A percentile compares a stretch with the other conserved stretches of the same genome.
phyloP scores from a whole-genome alignment of 2,888 invertebrate species.

The Drosophila bunnanda region DNA sequence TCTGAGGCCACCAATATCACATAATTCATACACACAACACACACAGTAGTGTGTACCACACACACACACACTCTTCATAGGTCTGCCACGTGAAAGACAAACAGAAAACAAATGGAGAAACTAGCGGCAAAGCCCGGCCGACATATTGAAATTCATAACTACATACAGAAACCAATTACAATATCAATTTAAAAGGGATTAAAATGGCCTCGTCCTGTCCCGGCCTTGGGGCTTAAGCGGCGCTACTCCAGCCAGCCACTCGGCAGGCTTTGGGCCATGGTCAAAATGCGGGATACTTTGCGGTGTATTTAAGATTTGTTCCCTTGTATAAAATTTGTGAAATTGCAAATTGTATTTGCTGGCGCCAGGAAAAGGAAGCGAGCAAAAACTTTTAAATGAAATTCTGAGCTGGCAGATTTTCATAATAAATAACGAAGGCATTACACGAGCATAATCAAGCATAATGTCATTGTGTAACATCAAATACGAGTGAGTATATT shows the following conservation, averaged over 20 bases:
- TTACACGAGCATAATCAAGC: slow-evolving; percentile 58
- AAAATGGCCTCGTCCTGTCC: slow-evolving; percentile 54
- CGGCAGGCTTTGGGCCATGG: slow-evolving; percentile 22
- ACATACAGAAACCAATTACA: slow-evolving; percentile 76
- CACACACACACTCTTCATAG: background rate
- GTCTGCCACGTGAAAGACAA: slow-evolving; percentile 24
- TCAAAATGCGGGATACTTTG: slow-evolving; percentile 31
- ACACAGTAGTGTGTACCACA: background rate
- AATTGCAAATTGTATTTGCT: slow-evolving; percentile 69
- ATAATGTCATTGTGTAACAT: slow-evolving; percentile 67
- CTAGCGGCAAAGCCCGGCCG: slow-evolving; percentile 34
- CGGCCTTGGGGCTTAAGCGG: slow-evolving; percentile 48
- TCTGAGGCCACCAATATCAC: slow-evolving; percentile 26
- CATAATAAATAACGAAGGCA: slow-evolving; percentile 71
- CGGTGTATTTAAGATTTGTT: slow-evolving; percentile 49
- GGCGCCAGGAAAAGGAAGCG: slow-evolving; percentile 9
- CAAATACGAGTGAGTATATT: slow-evolving; percentile 11
- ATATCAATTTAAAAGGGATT: slow-evolving; percentile 81
- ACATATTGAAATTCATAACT: slow-evolving; percentile 77
- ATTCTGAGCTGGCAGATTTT: slow-evolving; percentile 73
- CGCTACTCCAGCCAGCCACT: background rate
- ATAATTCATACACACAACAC: slow-evolving; percentile 26
- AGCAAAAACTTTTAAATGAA: slow-evolving; percentile 63
- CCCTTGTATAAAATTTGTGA: slow-evolving; percentile 48
- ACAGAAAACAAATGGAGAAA: slow-evolving; percentile 32